Evolutionary conservation across 2,797 vertebrate species (phyloP), one percentile per base, ranked within the genome.

Genomic region (Molossus alvarezi): DNA sequence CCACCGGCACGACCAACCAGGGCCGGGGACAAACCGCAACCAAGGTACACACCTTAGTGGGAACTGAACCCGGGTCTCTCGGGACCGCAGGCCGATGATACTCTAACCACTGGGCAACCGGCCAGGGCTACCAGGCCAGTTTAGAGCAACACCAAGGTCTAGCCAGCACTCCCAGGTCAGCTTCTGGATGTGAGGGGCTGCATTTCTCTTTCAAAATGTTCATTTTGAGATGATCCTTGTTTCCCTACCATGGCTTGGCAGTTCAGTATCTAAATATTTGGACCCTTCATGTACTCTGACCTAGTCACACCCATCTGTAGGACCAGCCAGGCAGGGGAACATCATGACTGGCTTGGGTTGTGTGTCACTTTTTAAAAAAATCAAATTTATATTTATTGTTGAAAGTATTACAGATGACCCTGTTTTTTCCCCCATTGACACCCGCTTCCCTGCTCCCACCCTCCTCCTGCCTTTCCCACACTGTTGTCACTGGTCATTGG

Each of bases 231-330:
- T 57, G 79, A 96, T 96, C 85, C 83, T 92, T 97, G 77, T 77
- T 96, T 94, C 96, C 76, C 79, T 93, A 87, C 73, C 51, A 94
- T 27, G 71, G 82, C 80, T 93, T 95, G 92, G 97, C 96, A 95
- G 79, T 92, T 60, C 55, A 25, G 79, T 95, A 95, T 96, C 95
- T 96, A 96, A 97, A 97, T 96, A 97, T 92, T 97, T 96, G 95
- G 95, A 92, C 95, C 95, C 90, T 98, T 96, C 97, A 95, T 97
- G 96, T 97, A 96, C 97, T 98, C 95, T 98, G 97, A 98, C 97
- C 97, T 55, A 95, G 97, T 97, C 97, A 98, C 97, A 97, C 97
- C 97, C 97, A 95, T 94, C 21, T 96, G 95, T 84, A 93, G 80
- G 96, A 96, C 95, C 94, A 97, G 97, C 95, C 96, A 96, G 97